Percentiles rank a stretch among this genome's conserved stretches.
Evolutionary conservation across 1,140 invertebrate species (phyloP).

Genomic region (Doryteuthis pealeii): DNA sequence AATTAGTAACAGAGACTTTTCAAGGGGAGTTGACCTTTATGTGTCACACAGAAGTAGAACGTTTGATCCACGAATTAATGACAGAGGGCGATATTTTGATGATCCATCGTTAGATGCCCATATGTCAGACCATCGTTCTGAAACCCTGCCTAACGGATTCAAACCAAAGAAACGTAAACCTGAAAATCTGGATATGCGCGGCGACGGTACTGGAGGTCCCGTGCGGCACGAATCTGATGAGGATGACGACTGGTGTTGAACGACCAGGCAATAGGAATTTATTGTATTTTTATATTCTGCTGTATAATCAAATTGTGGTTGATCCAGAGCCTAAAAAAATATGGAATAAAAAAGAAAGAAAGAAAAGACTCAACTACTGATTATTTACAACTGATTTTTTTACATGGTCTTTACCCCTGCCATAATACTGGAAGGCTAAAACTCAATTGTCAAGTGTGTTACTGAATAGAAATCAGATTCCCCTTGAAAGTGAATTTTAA

Average conservation of each 20-base stretch:
- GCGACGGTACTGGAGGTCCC: constrained; percentile 46
- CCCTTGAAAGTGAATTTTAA: background rate
- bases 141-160: constrained; percentile 48
- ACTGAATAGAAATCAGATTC: constrained; percentile 2
- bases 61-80: constrained; percentile 19
- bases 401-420: too few species aligned
- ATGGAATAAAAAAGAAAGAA: too few species aligned
- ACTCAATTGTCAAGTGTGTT: background rate
- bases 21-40: constrained; percentile 17
- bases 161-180: constrained; percentile 45
- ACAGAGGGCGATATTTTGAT: constrained; percentile 40
- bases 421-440: too few species aligned
- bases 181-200: constrained; percentile 51
- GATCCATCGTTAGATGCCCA: constrained; percentile 25
- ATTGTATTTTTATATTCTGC: constrained; percentile 16
- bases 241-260: constrained; percentile 48
- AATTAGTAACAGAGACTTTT: constrained; percentile 27
- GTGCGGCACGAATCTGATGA: constrained; percentile 49
- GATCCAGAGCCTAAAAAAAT: too few species aligned
- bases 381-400: too few species aligned
- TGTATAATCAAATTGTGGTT: background rate
- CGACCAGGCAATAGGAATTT: constrained; percentile 24
- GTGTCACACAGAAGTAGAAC: constrained; percentile 12
- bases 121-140: constrained; percentile 19
- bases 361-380: too few species aligned